Percentiles rank a stretch among this genome's conserved stretches.
phyloP scores from a whole-genome alignment of 1,140 invertebrate genomes.

The Meteorus sp. region DNA sequence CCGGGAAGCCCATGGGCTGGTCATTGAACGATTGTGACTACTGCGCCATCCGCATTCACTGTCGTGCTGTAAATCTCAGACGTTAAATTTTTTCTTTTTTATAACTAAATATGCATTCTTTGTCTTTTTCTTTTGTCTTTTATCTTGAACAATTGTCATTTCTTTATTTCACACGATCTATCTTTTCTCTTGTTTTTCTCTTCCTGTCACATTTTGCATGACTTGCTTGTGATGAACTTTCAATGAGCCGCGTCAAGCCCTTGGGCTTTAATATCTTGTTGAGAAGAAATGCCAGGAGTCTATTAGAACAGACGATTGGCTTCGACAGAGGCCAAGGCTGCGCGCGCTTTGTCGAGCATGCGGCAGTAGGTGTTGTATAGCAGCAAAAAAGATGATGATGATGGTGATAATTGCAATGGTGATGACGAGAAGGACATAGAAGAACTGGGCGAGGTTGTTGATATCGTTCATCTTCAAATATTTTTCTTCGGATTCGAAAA shows the following conservation, averaged over 20 bases:
- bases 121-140: no score
- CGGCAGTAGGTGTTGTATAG: slow-evolving; percentile 9
- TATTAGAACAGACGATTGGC: slow-evolving; percentile 24
- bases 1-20: slow-evolving; percentile 19
- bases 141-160: no score
- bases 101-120: no score
- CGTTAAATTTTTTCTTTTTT: neutral
- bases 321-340: slow-evolving; percentile 26
- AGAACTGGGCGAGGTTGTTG: no score
- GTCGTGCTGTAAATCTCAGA: neutral
- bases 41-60: slow-evolving; percentile 23
- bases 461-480: no score
- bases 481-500: no score
- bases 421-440: neutral
- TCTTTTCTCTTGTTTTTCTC: no score
- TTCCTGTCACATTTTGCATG: neutral
- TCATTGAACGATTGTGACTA: slow-evolving; percentile 26
- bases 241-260: no score
- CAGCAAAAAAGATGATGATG: neutral
- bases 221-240: slow-evolving; percentile 13
- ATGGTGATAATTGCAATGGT: neutral
- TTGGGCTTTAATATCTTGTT: slow-evolving; percentile 7
- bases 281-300: slow-evolving; percentile 21
- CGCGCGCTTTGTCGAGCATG: slow-evolving; percentile 25
- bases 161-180: no score